These are phyloP conservation scores for Chiroxiphia lanceolata DNA, from an alignment of 2,797 vertebrate genomes.

Conservation along the genomic window DNA sequence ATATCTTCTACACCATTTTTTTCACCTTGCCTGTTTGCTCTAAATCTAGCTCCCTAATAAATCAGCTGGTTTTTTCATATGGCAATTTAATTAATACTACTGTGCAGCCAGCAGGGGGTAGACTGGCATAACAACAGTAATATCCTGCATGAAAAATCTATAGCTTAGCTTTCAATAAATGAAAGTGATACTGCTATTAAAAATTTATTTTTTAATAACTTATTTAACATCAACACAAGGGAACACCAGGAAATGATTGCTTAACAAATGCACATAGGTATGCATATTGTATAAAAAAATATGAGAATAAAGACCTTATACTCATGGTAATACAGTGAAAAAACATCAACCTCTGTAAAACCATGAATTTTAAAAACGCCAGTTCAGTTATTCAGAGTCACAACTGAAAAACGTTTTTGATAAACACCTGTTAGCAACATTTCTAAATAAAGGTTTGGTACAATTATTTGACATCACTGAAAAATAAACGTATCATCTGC, in stretches of 20 bases:
- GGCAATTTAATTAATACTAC: not conserved
- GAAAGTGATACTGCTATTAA: not conserved
- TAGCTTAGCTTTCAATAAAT: not conserved
- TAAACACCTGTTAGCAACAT: not conserved
- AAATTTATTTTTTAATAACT: not conserved
- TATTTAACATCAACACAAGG: not conserved
- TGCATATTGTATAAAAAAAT: not conserved
- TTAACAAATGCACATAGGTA: not conserved
- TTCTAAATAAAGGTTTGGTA: not conserved
- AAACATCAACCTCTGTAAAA: not conserved
- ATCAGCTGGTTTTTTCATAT: not conserved
- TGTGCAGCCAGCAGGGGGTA: slow-evolving; percentile 43
- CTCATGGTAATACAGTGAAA: not conserved
- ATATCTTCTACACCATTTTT: not conserved
- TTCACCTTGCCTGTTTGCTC: not conserved
- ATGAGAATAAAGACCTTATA: not conserved
- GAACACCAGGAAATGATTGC: not conserved
- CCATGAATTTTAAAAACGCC: not conserved
- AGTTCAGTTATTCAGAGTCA: not conserved
- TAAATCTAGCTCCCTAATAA: not conserved
- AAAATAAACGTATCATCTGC: not conserved
- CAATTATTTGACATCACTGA: not conserved
- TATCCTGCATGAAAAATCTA: not conserved
- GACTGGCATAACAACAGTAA: not conserved
- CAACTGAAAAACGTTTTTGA: not conserved